Conservation (phyloP, 2,113 vertebrate genomes). For the Pristiophorus japonicus region DNA sequence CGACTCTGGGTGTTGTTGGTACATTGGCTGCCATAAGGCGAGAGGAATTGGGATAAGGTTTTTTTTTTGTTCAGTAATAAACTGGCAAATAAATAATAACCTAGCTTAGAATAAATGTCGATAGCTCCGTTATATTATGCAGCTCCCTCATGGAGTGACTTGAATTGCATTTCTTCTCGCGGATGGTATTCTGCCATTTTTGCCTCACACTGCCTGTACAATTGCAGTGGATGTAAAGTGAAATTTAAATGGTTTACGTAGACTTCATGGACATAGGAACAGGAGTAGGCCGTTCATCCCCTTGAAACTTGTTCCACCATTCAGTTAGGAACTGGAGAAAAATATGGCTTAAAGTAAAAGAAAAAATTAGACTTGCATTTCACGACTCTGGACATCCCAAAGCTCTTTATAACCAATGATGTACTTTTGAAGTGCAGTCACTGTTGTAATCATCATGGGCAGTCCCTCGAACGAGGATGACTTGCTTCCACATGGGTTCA, state of each 20-base stretch:
- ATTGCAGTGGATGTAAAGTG: no score
- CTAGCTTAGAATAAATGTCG: not conserved
- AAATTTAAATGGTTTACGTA: no score
- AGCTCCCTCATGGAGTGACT: not conserved
- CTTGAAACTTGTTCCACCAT: not conserved
- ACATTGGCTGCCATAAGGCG: not conserved
- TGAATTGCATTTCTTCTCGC: not conserved
- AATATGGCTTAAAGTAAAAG: no score
- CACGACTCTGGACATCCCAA: not conserved
- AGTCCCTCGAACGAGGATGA: no score
- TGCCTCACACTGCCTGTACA: not conserved
- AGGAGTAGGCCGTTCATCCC: not conserved
- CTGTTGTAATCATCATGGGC: no score
- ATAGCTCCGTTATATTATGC: not conserved
- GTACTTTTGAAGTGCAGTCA: not conserved
- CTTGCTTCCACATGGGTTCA: no score
- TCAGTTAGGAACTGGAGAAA: not conserved
- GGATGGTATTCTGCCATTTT: not conserved
- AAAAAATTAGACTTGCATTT: not conserved
- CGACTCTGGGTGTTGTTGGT: no score
- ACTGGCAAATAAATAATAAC: no score
- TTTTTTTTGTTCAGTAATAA: not conserved
- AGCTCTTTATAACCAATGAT: not conserved
- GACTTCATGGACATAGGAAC: no score
- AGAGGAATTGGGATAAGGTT: not conserved